Evolutionary conservation across 2,797 vertebrate genomes (phyloP).

Genomic region (Cetoscarus ocellatus): DNA sequence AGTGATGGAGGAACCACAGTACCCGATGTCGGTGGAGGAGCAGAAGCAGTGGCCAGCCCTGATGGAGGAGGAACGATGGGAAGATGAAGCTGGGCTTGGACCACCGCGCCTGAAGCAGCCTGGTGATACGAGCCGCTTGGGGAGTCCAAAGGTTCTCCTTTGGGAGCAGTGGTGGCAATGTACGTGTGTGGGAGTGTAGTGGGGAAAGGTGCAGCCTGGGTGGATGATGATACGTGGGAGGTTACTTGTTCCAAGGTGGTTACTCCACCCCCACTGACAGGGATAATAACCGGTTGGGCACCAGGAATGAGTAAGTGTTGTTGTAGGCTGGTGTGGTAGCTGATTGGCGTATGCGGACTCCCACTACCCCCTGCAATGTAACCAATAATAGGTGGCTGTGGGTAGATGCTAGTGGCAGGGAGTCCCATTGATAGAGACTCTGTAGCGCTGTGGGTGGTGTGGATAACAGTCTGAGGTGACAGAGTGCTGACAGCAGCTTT

Average conservation of each 20-base stretch:
- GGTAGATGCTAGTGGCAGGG: conserved; percentile 90
- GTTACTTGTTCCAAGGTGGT: conserved; percentile 86
- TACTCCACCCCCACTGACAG: conserved; percentile 86
- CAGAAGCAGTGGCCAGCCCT: conserved; percentile 75
- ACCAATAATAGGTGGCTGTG: conserved; percentile 93
- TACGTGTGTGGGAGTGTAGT: conserved; percentile 93
- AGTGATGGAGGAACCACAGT: conserved; percentile 85
- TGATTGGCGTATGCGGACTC: conserved; percentile 86
- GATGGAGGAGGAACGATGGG: conserved; percentile 85
- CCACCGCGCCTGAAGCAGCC: conserved; percentile 81
- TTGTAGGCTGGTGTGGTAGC: conserved; percentile 90
- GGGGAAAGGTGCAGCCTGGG: conserved; percentile 87
- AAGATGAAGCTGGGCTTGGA: conserved; percentile 96
- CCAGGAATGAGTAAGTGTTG: conserved; percentile 97
- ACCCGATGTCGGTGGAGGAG: conserved; percentile 82
- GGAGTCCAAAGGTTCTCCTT: conserved; percentile 89
- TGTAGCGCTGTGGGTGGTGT: conserved; percentile 92
- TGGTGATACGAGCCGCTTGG: conserved; percentile 74
- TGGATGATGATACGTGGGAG: conserved; percentile 57
- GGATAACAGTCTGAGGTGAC: conserved; percentile 95
- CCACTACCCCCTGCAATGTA: conserved; percentile 88
- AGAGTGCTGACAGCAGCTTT: conserved; percentile 84
- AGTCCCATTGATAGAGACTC: conserved; percentile 92
- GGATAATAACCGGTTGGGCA: conserved; percentile 94
- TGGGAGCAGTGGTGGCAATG: conserved; percentile 88